Conservation (phyloP, 2,797 vertebrate species). For the Acrossocheilus fasciatus region DNA sequence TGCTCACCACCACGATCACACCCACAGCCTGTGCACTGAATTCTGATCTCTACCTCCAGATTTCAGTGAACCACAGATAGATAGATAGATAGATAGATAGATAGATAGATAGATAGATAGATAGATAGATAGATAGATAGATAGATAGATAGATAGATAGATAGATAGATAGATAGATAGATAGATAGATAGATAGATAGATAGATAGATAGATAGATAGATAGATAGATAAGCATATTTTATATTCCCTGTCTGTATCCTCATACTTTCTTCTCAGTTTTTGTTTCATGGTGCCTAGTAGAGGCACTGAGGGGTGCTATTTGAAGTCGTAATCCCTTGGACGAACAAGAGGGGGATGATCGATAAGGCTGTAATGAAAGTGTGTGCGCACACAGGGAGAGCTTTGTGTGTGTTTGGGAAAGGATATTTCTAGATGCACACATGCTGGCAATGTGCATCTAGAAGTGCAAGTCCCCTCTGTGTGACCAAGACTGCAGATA, state of each 20-base stretch:
- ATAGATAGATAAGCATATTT: not conserved
- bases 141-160: no score
- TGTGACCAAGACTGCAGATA: not conserved
- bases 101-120: not conserved
- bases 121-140: not conserved
- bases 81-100: not conserved
- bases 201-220: not conserved
- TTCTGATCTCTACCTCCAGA: not conserved
- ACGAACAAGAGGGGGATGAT: constrained; percentile 26
- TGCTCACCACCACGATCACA: not conserved
- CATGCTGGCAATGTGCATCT: not conserved
- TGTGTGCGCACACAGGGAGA: constrained; percentile 2
- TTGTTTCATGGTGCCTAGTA: constrained; percentile 19
- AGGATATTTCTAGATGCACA: constrained; percentile 6
- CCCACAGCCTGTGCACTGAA: constrained; percentile 8
- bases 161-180: no score
- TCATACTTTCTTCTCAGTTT: constrained; percentile 2
- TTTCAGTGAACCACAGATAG: not conserved
- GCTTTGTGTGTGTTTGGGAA: not conserved
- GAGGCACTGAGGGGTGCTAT: constrained; percentile 3
- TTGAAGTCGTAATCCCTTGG: constrained; percentile 34
- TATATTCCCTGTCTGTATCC: not conserved
- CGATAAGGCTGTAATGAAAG: constrained; percentile 14
- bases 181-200: no score
- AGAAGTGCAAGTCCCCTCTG: not conserved